phyloP scores from a whole-genome alignment of 2,797 vertebrate species.

The Macroramphosus scolopax region DNA sequence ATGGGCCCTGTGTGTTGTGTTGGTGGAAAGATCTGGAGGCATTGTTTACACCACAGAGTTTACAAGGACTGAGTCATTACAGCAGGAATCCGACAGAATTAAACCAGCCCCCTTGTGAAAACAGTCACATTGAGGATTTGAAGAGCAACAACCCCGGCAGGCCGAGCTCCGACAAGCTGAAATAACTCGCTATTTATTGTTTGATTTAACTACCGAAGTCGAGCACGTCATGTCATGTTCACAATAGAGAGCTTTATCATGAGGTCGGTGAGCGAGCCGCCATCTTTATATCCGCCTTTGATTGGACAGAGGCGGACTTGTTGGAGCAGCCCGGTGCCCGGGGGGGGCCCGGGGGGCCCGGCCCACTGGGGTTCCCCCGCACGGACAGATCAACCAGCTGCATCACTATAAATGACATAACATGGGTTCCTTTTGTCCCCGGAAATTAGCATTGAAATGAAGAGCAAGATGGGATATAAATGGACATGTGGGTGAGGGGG shows the following conservation, averaged over 20 bases:
- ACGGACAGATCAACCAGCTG: slow-evolving; percentile 65
- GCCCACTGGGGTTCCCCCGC: slow-evolving; percentile 46
- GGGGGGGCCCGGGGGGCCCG: slow-evolving; percentile 21
- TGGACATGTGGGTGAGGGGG: slow-evolving; percentile 71
- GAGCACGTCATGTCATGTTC: slow-evolving; percentile 23
- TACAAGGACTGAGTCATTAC: slow-evolving; percentile 67
- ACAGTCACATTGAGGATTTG: slow-evolving; percentile 46
- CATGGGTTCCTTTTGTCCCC: slow-evolving; percentile 57
- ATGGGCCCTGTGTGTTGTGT: slow-evolving; percentile 51
- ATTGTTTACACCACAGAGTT: slow-evolving; percentile 72
- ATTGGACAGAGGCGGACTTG: slow-evolving; percentile 58
- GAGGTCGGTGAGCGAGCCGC: too few species aligned
- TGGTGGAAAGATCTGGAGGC: slow-evolving; percentile 66
- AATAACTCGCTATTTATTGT: slow-evolving; percentile 43
- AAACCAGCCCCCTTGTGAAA: slow-evolving; percentile 61
- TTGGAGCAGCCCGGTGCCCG: slow-evolving; percentile 33
- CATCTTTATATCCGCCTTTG: slow-evolving; percentile 46
- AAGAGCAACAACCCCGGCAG: too few species aligned
- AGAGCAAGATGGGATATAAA: slow-evolving; percentile 75
- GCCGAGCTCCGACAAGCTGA: too few species aligned
- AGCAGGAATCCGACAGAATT: slow-evolving; percentile 63
- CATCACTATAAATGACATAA: slow-evolving; percentile 74
- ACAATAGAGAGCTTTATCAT: too few species aligned
- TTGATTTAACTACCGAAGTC: slow-evolving; percentile 27
- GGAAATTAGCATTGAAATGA: slow-evolving; percentile 78